Conservation (phyloP, 2,113 vertebrate species). For the Campylorhamphus procurvoides region DNA sequence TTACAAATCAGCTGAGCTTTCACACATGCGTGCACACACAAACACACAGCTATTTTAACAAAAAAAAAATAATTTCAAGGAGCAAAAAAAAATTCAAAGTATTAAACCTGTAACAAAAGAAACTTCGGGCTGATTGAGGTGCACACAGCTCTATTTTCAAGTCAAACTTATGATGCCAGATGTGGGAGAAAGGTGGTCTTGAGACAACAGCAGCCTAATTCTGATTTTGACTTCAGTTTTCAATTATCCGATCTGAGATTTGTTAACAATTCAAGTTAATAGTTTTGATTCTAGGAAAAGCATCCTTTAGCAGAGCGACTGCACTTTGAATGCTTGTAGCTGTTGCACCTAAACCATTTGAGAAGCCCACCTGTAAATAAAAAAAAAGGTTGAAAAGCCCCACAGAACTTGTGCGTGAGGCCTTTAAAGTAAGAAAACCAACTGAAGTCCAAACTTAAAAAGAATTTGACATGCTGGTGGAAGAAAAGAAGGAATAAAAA, state of each 20-base stretch:
- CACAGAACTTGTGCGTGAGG: conserved; percentile 65
- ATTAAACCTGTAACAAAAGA: conserved; percentile 83
- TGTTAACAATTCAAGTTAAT: neutral
- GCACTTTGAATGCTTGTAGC: conserved; percentile 49
- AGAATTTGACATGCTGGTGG: conserved; percentile 86
- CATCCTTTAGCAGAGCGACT: neutral
- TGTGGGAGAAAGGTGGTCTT: neutral
- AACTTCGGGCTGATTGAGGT: conserved; percentile 76
- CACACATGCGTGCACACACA: conserved; percentile 18
- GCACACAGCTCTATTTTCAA: conserved; percentile 72
- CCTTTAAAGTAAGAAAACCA: conserved; percentile 82
- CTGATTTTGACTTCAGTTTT: conserved; percentile 30
- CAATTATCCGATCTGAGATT: neutral
- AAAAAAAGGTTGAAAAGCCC: conserved; percentile 75
- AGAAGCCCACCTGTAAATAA: conserved; percentile 82
- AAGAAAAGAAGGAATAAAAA: conserved; percentile 82
- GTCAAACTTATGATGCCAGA: neutral
- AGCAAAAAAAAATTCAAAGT: conserved; percentile 46
- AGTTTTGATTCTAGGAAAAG: conserved; percentile 50
- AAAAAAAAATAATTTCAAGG: conserved; percentile 39
- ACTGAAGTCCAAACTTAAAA: conserved; percentile 85
- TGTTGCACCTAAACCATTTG: conserved; percentile 82
- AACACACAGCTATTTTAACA: conserved; percentile 52
- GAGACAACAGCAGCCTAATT: conserved; percentile 15
- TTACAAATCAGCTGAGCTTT: conserved; percentile 6